Conservation (phyloP, 2,888 invertebrate genomes). For the Hemistola chrysoprasaria region DNA sequence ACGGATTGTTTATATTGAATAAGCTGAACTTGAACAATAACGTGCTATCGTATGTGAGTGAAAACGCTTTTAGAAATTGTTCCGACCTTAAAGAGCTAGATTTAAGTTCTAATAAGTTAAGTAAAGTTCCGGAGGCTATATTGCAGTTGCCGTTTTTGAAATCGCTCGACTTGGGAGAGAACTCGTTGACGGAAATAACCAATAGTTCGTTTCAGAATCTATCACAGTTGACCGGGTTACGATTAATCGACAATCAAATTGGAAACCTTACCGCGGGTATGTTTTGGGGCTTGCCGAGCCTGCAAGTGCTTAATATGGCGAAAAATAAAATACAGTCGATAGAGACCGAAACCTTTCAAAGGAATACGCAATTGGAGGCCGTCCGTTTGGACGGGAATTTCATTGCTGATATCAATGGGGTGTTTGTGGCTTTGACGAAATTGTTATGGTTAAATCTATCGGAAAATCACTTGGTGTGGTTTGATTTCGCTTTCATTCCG, state of each 20-base stretch:
- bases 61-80: constrained; percentile 92
- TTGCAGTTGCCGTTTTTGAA: constrained; percentile 91
- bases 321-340: constrained; percentile 94
- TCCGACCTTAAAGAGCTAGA: constrained; percentile 94
- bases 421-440: constrained; percentile 91
- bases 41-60: constrained; percentile 88
- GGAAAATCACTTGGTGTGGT: constrained; percentile 95
- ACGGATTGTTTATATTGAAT: constrained; percentile 91
- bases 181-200: constrained; percentile 90
- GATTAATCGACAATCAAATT: constrained; percentile 95
- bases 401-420: constrained; percentile 94
- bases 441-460: constrained; percentile 94
- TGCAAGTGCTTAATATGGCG: constrained; percentile 94
- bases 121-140: constrained; percentile 91
- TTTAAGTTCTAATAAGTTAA: constrained; percentile 92
- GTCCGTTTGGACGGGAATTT: constrained; percentile 94
- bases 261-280: constrained; percentile 93
- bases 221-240: constrained; percentile 92
- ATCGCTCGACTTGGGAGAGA: constrained; percentile 95
- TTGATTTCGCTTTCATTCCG: constrained; percentile 95
- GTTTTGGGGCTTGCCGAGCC: constrained; percentile 91
- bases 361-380: constrained; percentile 91
- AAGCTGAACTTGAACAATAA: constrained; percentile 93
- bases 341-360: constrained; percentile 92
- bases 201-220: constrained; percentile 93